Evolutionary conservation across 2,888 invertebrate genomes (phyloP).

Genomic region (Athalia cordata): DNA sequence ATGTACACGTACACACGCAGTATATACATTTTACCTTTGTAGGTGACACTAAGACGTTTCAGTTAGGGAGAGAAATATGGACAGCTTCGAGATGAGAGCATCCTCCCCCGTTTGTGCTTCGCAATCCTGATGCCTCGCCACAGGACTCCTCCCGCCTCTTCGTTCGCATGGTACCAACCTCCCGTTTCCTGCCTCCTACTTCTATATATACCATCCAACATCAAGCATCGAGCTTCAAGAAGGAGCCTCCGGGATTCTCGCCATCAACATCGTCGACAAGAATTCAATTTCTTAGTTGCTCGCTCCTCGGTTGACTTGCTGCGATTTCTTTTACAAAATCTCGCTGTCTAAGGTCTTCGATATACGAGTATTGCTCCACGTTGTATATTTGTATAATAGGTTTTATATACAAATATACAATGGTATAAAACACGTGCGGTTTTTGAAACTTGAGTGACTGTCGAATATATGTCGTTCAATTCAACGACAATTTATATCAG

Average conservation of each 20-base stretch:
- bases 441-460: neutral
- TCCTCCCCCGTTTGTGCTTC: slow-evolving; percentile 50
- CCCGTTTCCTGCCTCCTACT: neutral
- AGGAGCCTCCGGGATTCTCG: too few relatives aligned
- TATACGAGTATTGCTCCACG: too few relatives aligned
- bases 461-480: neutral
- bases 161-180: neutral
- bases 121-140: slow-evolving; percentile 45
- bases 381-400: neutral
- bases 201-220: neutral
- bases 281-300: slow-evolving; percentile 63
- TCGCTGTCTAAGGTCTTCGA: neutral
- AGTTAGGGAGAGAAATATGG: slow-evolving; percentile 45
- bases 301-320: slow-evolving; percentile 60
- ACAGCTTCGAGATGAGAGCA: slow-evolving; percentile 43
- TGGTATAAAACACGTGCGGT: neutral
- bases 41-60: slow-evolving; percentile 20
- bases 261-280: slow-evolving; percentile 50
- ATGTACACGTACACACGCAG: neutral
- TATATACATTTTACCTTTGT: neutral
- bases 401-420: neutral
- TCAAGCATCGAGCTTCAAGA: too few relatives aligned
- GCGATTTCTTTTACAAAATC: slow-evolving; percentile 59
- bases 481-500: neutral
- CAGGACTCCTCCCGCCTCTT: slow-evolving; percentile 13